Evolutionary conservation across 2,888 invertebrate genomes (phyloP), one percentile per base, ranked within the genome.

Genomic region (Lumbricus terrestris): DNA sequence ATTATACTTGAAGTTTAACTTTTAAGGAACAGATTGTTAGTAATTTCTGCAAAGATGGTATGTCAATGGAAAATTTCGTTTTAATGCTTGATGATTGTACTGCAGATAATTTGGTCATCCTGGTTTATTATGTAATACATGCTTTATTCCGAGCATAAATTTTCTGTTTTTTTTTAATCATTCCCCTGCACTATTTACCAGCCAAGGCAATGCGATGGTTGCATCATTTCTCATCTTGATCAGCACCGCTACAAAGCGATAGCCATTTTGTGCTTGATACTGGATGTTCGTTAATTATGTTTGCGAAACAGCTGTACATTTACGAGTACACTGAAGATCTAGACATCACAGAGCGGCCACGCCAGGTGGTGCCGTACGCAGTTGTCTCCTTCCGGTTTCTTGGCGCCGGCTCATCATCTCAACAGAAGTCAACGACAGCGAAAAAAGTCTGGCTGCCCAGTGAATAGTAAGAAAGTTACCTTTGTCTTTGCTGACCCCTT

Each of bases 271-370:
- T n/a, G 69, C n/a, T 69, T n/a, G 11, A 69, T 69, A n/a, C 69
- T 69, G 29, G 69, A n/a, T 69, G 18, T 69, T 8, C 69, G n/a
- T 69, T 69, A n/a, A 1, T 29, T 69, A 8, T 69, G 13, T 38
- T 5, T 47, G 23, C 47, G 23, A 8, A 69, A 33, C 54, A 91
- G 91, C 37, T 91, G n/a, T 91, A 88, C 38, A 37, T 90, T 35
- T 91, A 91, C 47, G 91, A 91, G 38, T 91, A 91, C 42, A 89
- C 89, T 88, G 85, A 88, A 40, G 89, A 91, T 88, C 40, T 91
- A 35, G 91, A 91, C 88, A 89, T 90, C 34, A 69, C 88, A 42
- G 88, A 89, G 16, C 38, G 91, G 29, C 91, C 91, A 3, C 40
- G 91, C 35, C 89, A 91, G 54, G 88, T 91, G 29, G n/a, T 91